Evolutionary conservation across 2,797 vertebrate genomes (phyloP), one percentile per base, ranked within the genome.

Genomic region (Sciurus carolinensis): DNA sequence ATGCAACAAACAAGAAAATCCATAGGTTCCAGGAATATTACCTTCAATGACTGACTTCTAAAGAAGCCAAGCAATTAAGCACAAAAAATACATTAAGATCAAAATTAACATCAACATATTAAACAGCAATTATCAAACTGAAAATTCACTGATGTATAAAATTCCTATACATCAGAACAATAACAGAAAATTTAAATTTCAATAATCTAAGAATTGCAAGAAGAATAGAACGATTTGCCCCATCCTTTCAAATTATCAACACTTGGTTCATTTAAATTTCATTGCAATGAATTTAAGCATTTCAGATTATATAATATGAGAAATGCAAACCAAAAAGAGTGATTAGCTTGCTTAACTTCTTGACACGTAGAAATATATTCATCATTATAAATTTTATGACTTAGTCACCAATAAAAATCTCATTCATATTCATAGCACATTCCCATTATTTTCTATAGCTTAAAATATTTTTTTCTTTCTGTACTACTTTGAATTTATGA

Each of bases 111-210:
- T 52, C 8, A 44, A 44, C 22, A 67, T 13, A 71, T 47, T 33
- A 92, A 50, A 87, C 1, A 95, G 39, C 20, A 72, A 81, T 77
- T 66, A 81, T 2, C 7, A 93, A 95, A 66, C 36, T 90, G 42
- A 90, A 87, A 92, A 52, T 2, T 79, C n/a, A 91, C 15, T 39
- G 39, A 39, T 39, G 39, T 39, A 39, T 39, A 39, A 39, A 39
- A 39, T 39, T 39, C 39, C 4, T 39, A 10, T 18, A 47, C 15
- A 72, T 94, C 36, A 93, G 33, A 80, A 69, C 1, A 94, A 7
- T 39, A 91, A 89, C 3, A 95, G 39, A 83, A 92, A 67, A 57
- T 57, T 80, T 64, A 47, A 28, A 92, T 84, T 80, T 92, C 64
- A 71, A 26, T 22, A 93, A 76, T 3, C 4, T n/a, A 81, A 87